Conservation (phyloP, 2,888 invertebrate species). For the Ophion obscuratus region DNA sequence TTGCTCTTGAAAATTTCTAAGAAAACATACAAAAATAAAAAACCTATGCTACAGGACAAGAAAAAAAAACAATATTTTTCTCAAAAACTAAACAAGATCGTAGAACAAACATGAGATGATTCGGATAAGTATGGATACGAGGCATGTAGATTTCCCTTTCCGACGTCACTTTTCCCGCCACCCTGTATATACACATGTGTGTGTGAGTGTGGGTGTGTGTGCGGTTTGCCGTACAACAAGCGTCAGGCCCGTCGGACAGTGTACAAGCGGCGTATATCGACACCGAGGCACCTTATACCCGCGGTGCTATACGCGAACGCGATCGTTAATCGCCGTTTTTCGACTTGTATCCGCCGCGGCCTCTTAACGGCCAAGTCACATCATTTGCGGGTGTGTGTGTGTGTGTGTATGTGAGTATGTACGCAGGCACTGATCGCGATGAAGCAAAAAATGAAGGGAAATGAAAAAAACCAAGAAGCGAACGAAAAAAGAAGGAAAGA, state of each 20-base stretch:
- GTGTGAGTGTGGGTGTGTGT: neutral
- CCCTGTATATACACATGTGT: neutral
- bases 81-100: too few species aligned
- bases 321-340: constrained; percentile 67
- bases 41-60: too few species aligned
- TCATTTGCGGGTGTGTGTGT: neutral
- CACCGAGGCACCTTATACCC: constrained; percentile 17
- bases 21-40: too few species aligned
- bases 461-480: constrained; percentile 5
- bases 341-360: constrained; percentile 50
- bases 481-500: constrained; percentile 13
- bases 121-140: too few species aligned
- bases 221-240: constrained; percentile 9
- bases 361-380: constrained; percentile 26
- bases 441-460: constrained; percentile 4
- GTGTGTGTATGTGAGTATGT: neutral
- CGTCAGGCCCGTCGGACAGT: constrained; percentile 18
- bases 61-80: too few species aligned
- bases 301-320: constrained; percentile 46
- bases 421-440: constrained; percentile 54
- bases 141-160: too few species aligned
- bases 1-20: too few species aligned
- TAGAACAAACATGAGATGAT: too few species aligned
- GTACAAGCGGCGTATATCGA: constrained; percentile 25
- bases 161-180: too few species aligned